Base-by-base conservation (phyloP, 2,797 vertebrate genomes). In the Toxotes lorentzi region DNA sequence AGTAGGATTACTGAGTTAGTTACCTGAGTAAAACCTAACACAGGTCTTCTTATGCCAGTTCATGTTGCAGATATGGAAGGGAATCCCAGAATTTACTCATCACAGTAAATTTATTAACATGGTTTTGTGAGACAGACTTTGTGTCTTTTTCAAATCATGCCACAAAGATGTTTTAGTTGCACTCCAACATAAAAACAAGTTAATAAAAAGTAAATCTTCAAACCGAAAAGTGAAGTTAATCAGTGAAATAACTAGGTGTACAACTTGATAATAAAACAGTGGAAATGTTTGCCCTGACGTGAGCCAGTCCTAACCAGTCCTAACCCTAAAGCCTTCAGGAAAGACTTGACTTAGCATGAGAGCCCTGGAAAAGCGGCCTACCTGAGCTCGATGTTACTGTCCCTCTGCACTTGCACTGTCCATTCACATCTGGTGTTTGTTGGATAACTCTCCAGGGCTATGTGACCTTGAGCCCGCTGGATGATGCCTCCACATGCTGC, bases 351-450 rank as follows among this genome's bases (percentile, higher is more conserved):
- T 56, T 65, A 8, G 34, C 7, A 54, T 65, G 9, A 56, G 32
- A 45, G 48, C 47, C 21, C 24, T 48, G 9, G 24, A 27, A 45
- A 32, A 62, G 53, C 50, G 47, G 62, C 83, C 70, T 92, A 97
- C 97, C 97, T 96, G 87, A 98, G 91, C 70, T 98, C 95, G 63
- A 98, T 87, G 58, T 87, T 92, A 79, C 95, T 90, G 40, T 93
- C 96, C 65, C 82, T 84, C 64, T 92, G 93, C 83, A 95, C 95
- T 0, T 96, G 92, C 86, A 98, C 89, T 47, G 88, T 96, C 97
- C 97, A 98, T 80, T 97, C 97, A 2, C 97, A 98, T 32, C 92
- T 93, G 53, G 95, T 96, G 41, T 97, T 97, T 73, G 95, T 92
- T 0, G 97, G 96, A 82, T 98, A 98, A 86, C 96, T 95, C 77